Base-by-base conservation (phyloP, 2,113 vertebrate species). In the Oncorhynchus clarkii region DNA sequence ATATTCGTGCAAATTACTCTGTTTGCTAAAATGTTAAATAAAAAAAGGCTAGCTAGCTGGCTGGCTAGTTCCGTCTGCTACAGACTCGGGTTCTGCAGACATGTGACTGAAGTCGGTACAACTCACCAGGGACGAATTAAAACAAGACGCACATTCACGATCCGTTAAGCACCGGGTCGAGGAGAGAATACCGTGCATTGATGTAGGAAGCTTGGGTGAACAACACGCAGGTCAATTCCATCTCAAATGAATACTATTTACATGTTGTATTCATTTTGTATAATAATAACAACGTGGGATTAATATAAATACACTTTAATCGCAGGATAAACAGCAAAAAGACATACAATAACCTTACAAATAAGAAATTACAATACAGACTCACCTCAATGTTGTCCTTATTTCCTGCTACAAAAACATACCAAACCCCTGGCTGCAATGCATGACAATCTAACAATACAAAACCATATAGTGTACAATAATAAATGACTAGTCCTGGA, bases 91-190 rank as follows among this genome's bases (percentile, higher is more conserved):
- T 34, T 34, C 31, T 5, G 6, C 31, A 34, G 34, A 8, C 34
- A 39, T 4, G 7, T 34, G 34, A 39, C 34, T 39, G 34, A 9
- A 24, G 80, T 67, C 80, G 4, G 49, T 3, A 13, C 22, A 4
- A 4, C 75, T 92, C 93, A 93, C 91, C 89, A 86, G 93, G 83
- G 87, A 34, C 3, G 73, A 5, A 87, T 91, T 90, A 8, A 2
- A 65, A 31, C 7, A 90, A 88, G 86, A 75, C 1, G 29, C 75
- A 85, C 11, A 18, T 31, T 54, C 16, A 31, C 20, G 9, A 3
- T 5, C 27, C 4, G 1, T 7, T 2, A 2, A 20, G 26, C 24
- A 66, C 7, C 34, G 34, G 34, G 34, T 2, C 1, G 1, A 8
- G 31, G 1, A 39, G 34, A 39, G 31, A 34, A 34, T 6, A 34